A percentile compares a stretch with the other conserved stretches of the same genome.
Evolutionary conservation across 1,140 invertebrate species (phyloP).

Genomic region (Habropoda laboriosa): DNA sequence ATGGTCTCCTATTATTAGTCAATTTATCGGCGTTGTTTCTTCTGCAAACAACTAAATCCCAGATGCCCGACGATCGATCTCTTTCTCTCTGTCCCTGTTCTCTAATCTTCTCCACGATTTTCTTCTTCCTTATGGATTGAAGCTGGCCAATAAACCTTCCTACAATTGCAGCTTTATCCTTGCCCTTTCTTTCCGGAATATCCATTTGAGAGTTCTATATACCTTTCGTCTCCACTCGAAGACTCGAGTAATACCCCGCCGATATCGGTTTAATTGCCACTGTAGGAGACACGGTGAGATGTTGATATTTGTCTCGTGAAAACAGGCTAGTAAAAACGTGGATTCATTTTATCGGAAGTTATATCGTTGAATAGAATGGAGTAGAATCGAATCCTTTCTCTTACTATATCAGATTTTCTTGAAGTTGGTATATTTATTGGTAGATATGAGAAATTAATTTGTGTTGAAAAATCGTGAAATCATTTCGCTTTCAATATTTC

Average conservation of each 20-base stretch:
- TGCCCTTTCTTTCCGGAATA: neutral
- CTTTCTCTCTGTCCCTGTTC: neutral
- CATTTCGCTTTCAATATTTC: too few species aligned
- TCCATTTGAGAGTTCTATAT: neutral
- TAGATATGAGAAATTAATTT: too few species aligned
- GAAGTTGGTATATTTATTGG: too few species aligned
- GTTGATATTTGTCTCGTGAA: neutral
- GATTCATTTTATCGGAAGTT: too few species aligned
- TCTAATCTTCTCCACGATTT: neutral
- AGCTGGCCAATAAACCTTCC: constrained; percentile 15
- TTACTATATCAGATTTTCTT: too few species aligned
- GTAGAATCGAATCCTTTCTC: too few species aligned
- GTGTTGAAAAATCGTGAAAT: too few species aligned
- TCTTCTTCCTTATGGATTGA: neutral
- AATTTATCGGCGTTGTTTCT: constrained; percentile 60
- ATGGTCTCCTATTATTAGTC: constrained; percentile 68
- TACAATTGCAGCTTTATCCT: neutral
- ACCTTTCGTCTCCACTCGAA: neutral
- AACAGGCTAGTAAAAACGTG: too few species aligned
- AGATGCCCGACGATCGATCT: constrained; percentile 48
- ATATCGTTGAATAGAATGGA: too few species aligned
- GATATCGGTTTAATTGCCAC: constrained; percentile 36
- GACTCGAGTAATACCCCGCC: neutral
- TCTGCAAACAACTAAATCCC: constrained; percentile 56
- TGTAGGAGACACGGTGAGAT: neutral